Evolutionary conservation across 2,113 vertebrate genomes (phyloP), one percentile per base, ranked within the genome.

Genomic region (Chauna torquata): DNA sequence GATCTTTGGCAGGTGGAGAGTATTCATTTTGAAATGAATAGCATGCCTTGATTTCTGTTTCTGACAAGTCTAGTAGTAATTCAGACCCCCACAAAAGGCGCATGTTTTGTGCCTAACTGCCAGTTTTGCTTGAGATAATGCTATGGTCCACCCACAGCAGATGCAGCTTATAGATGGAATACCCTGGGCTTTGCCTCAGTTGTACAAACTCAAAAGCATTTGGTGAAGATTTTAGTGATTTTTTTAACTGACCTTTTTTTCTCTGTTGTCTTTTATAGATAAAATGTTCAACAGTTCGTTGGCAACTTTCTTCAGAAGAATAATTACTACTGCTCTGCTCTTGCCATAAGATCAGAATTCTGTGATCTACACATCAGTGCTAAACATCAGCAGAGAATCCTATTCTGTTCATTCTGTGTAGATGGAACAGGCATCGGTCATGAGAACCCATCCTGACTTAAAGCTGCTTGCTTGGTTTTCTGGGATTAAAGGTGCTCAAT

Each of bases 221-320:
- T 76, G 49, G 38, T 75, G 25, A 19, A 4, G 2, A 42, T 28
- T 62, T 38, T 16, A 6, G 49, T 23, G 14, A 6, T 12, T 8
- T 4, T 38, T 28, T 66, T 42, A 80, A 81, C 30, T 96, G 47
- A 92, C 80, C 86, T 81, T 62, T 38, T 91, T 58, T 61, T 92
- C 80, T 97, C 81, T 92, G 54, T 90, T 97, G 91, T 96, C 86
- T 95, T 94, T 98, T 97, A 30, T 90, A 98, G 98, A 89, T 97
- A 89, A 96, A 90, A 96, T 93, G 90, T 65, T 95, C 92, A 89
- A 55, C 79, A 76, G 70, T 76, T 95, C 90, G 4, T 76, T 81
- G 82, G 88, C 93, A 91, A 91, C 88, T 94, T 75, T 94, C 96
- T 96, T 84, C 93, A 86, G 87, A 97, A 94, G 97, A 96, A 96